Base-by-base conservation (phyloP, 2,888 invertebrate genomes). In the Leptopilina syphax region DNA sequence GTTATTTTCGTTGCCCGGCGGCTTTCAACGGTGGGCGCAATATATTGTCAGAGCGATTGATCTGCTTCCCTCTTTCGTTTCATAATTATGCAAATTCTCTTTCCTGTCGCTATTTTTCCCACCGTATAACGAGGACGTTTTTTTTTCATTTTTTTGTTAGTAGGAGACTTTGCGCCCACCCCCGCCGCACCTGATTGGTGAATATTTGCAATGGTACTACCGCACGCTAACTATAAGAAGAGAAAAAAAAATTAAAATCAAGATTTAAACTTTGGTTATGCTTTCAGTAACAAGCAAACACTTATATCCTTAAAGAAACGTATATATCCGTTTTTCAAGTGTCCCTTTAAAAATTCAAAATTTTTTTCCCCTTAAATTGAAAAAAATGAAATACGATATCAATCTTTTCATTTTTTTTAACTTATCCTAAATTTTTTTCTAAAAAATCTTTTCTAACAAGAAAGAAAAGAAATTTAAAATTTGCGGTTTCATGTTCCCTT, bases 11-110 rank as follows among this genome's bases (percentile, higher is more conserved):
- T 70, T 70, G 27, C 27, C 54, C 27, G 54, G 54, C 54, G 70
- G 54, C 70, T 13, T 27, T 70, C 27, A 54, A 54, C n/a, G 27
- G 34, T 13, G 27, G 44, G 70, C 54, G 70, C 54, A 86, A 88
- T 88, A 87, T 50, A 87, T 83, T 83, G 82, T 83, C 85, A 84
- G 44, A 44, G 85, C 86, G 87, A 89, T 89, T 87, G 89, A 89
- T 87, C 87, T 85, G 78, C 82, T 83, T 79, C 77, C 78, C 80
- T 77, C 80, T 76, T 66, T 83, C 85, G 83, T 86, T 88, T 87
- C 82, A 86, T 88, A 88, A 89, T 89, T 88, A 89, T 89, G 88
- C 81, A 89, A 87, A 89, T 89, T 54, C 27, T 54, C 27, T 24
- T 70, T 70, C 70, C 54, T 70, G 50, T 70, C 54, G 54, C n/a